Evolutionary conservation across 2,113 vertebrate species (phyloP).

Genomic region (Sceloporus undulatus): DNA sequence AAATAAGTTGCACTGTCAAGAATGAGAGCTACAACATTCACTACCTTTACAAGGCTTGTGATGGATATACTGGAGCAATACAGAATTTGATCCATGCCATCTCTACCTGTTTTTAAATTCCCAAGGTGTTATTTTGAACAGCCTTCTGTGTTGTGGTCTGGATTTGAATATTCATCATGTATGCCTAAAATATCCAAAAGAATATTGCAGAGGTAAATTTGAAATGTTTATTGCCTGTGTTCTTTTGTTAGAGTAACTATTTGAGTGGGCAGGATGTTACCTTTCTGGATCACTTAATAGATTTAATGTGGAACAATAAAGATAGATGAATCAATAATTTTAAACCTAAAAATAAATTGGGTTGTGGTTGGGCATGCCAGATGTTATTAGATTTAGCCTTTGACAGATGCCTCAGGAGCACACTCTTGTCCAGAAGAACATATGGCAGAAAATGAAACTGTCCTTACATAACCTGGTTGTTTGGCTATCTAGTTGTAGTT

Average conservation of each 20-base stretch:
- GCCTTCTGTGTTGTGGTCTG: not conserved
- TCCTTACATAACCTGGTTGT: not conserved
- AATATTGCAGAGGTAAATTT: not conserved
- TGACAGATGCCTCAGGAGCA: not conserved
- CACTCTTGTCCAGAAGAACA: not conserved
- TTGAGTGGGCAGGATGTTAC: not conserved
- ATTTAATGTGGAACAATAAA: not conserved
- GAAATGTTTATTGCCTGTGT: not conserved
- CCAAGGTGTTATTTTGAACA: not conserved
- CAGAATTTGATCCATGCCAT: not conserved
- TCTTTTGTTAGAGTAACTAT: not conserved
- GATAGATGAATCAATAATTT: not conserved
- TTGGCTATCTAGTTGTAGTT: not conserved
- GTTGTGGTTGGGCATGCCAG: not conserved
- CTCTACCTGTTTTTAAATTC: not conserved
- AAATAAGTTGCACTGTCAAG: not conserved
- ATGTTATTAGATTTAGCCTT: not conserved
- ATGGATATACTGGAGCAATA: not conserved
- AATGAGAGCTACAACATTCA: not conserved
- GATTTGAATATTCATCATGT: not conserved
- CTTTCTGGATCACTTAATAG: not conserved
- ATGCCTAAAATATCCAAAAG: not conserved
- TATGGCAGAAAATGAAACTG: not conserved
- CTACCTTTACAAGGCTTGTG: not conserved
- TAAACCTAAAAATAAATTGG: constrained; percentile 5